Evolutionary conservation across 64 coral and sea anemone species (phyloP).

Genomic region (Astreopora myriophthalma): DNA sequence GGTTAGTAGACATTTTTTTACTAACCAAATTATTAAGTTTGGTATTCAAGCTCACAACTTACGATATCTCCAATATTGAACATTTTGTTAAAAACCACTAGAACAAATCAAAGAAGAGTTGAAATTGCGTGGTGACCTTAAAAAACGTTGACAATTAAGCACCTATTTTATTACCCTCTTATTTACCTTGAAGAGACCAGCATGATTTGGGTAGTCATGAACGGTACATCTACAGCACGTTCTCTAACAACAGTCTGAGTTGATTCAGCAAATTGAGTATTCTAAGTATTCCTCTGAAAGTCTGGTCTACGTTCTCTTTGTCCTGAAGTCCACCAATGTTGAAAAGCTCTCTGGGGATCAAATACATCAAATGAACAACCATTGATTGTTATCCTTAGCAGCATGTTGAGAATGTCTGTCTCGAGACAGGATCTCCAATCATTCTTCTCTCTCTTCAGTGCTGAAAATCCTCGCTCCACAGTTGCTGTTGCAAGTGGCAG

Average conservation of each 20-base stretch:
- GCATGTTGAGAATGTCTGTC: constrained; percentile 16
- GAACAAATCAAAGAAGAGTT: constrained; percentile 35
- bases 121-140: constrained; percentile 9
- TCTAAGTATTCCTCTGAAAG: constrained; percentile 59
- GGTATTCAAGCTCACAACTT: constrained; percentile 51
- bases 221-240: constrained; percentile 8
- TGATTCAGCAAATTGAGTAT: constrained; percentile 55
- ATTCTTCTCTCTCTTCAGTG: not conserved
- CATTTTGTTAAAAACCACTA: constrained; percentile 39
- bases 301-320: constrained; percentile 54
- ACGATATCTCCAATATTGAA: constrained; percentile 62
- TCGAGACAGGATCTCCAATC: constrained; percentile 8
- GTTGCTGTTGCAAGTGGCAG: constrained; percentile 19
- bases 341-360: constrained; percentile 64
- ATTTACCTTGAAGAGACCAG: constrained; percentile 24
- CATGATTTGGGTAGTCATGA: not conserved
- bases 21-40: constrained; percentile 66
- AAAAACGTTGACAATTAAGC: not conserved
- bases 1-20: constrained; percentile 55
- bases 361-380: constrained; percentile 55
- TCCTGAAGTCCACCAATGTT: constrained; percentile 60
- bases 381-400: constrained; percentile 13
- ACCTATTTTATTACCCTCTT: constrained; percentile 23
- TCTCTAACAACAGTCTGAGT: constrained; percentile 9
- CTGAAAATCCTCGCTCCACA: constrained; percentile 14